Base-by-base conservation (phyloP, 2,797 vertebrate genomes). In the Rhinichthys osculus region DNA sequence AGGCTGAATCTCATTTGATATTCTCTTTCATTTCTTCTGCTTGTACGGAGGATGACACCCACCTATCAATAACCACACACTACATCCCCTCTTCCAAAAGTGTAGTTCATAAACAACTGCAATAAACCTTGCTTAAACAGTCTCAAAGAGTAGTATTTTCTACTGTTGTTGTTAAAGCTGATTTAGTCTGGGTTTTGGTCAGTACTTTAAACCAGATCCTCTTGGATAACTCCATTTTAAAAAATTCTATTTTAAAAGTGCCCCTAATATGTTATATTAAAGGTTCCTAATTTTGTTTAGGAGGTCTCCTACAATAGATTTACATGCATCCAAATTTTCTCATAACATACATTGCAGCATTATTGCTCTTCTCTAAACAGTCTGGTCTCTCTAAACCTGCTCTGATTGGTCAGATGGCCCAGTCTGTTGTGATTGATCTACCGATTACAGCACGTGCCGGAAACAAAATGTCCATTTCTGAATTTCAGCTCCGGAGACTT, bases 1-100 rank as follows among this genome's bases (percentile, higher is more conserved):
- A 71, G 59, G 42, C 85, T 33, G 42, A 33, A 50, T 27, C 73
- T 89, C 87, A 92, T 93, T 90, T 91, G n/a, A 44, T 90, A 93
- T 92, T 92, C 92, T 85, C 90, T 94, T 93, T 93, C 76, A 91
- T 92, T 92, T 88, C 81, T 47, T 87, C 83, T 84, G 84, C 72
- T 84, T 85, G 87, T 86, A 66, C 83, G 50, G 38, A 84, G 70
- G 52, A 69, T 35, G 69, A 57, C 50, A 38, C 35, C 62, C 66
- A 79, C 40, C 67, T 80, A 70, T 85, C 76, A 76, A 19, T 50
- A 77, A 57, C 67, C 54, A 80, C 77, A 62, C 54, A 50, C 40
- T 44, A 64, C 27, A 50, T 54, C 21, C 44, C n/a, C 44, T 27
- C 30, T 30, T 54, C 35, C 9, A 21, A 35, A 17, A 62, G n/a